phyloP scores from a whole-genome alignment of 2,888 invertebrate species.

The Coleophora flavipennella region DNA sequence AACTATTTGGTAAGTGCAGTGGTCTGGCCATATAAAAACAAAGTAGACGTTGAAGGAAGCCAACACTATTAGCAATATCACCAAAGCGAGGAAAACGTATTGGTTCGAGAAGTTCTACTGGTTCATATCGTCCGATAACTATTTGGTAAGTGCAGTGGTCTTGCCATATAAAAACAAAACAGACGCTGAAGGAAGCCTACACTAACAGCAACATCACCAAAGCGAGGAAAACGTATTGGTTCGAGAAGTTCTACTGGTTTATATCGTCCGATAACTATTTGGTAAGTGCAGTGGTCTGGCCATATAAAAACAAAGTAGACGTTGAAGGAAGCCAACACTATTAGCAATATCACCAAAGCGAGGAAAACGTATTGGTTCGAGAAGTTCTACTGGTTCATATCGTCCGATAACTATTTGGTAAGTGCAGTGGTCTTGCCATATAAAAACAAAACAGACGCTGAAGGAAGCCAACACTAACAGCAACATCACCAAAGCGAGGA shows the following conservation, averaged over 20 bases:
- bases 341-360: constrained; percentile 93
- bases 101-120: constrained; percentile 99
- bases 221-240: constrained; percentile 96
- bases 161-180: constrained; percentile 97
- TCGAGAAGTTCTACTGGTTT: constrained; percentile 99
- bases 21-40: no score
- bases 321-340: constrained; percentile 92
- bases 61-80: constrained; percentile 91
- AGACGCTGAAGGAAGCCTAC: constrained; percentile 93
- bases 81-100: constrained; percentile 93
- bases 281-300: constrained; percentile 44
- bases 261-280: constrained; percentile 96
- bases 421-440: no score
- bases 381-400: constrained; percentile 99
- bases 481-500: constrained; percentile 93
- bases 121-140: constrained; percentile 98
- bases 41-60: constrained; percentile 95
- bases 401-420: constrained; percentile 91
- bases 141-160: constrained; percentile 68
- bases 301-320: constrained; percentile 96
- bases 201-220: constrained; percentile 94
- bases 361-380: constrained; percentile 99
- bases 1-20: constrained; percentile 78
- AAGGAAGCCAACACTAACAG: constrained; percentile 95
- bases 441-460: constrained; percentile 93